Percentiles rank a stretch among this genome's conserved stretches.
Evolutionary conservation across 2,113 vertebrate genomes (phyloP).

Genomic region (Picathartes gymnocephalus): DNA sequence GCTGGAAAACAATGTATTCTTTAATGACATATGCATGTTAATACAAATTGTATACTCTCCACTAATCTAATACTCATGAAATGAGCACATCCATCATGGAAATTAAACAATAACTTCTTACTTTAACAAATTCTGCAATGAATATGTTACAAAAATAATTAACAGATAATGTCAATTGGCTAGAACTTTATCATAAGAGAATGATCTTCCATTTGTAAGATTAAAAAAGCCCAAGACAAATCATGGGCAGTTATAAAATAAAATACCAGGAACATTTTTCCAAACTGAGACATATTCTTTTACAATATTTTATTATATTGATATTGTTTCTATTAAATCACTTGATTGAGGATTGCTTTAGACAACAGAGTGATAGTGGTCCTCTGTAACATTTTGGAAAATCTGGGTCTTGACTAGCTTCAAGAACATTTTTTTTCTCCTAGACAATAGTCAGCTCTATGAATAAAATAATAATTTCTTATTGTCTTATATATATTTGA

Average conservation of each 20-base stretch:
- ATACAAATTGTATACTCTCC: constrained; percentile 63
- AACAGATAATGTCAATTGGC: constrained; percentile 37
- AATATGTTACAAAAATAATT: constrained; percentile 68
- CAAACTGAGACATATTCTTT: neutral
- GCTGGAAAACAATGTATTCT: constrained; percentile 43
- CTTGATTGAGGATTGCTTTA: neutral
- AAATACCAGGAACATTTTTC: neutral
- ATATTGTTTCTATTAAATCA: constrained; percentile 31
- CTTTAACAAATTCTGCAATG: constrained; percentile 52
- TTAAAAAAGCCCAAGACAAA: constrained; percentile 36
- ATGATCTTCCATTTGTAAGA: neutral
- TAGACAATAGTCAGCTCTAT: neutral
- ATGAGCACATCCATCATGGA: constrained; percentile 68
- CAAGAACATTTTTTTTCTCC: neutral
- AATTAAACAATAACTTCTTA: constrained; percentile 63
- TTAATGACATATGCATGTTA: constrained; percentile 53
- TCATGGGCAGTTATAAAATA: neutral
- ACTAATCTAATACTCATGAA: constrained; percentile 65
- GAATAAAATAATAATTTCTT: constrained; percentile 8
- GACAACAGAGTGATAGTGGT: neutral
- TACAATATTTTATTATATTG: neutral
- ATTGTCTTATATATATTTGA: neutral
- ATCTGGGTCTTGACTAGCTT: neutral
- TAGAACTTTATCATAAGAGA: neutral
- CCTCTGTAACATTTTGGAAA: neutral